These are phyloP conservation scores for Drosophila prolongata DNA, from an alignment of 2,888 invertebrate genomes.

Conservation along the genomic window DNA sequence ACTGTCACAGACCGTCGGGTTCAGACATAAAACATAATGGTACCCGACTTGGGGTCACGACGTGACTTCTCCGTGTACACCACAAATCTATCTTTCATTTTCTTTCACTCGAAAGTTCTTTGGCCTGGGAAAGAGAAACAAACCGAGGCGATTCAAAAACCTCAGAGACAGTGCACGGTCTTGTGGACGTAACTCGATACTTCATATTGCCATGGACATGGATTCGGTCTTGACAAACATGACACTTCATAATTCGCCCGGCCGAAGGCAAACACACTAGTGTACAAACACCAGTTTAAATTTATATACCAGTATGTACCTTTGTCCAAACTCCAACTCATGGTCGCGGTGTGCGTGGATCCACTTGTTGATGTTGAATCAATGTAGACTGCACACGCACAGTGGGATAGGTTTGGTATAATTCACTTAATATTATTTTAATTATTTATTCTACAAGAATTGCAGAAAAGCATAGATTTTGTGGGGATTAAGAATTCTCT, in stretches of 20 bases:
- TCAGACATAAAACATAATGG: conserved; percentile 68
- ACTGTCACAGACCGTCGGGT: conserved; percentile 61
- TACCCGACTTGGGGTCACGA: conserved; percentile 54
- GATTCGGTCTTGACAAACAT: conserved; percentile 63
- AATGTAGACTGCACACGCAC: conserved; percentile 13
- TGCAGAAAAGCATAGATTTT: too few relatives aligned
- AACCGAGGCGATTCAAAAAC: conserved; percentile 11
- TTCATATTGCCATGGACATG: conserved; percentile 54
- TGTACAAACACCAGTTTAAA: conserved; percentile 26
- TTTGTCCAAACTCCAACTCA: conserved; percentile 21
- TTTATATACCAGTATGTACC: conserved; percentile 27
- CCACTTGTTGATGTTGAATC: conserved; percentile 58
- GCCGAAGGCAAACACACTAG: conserved; percentile 47
- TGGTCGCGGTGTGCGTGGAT: conserved; percentile 20
- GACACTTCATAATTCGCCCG: conserved; percentile 67
- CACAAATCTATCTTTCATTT: conserved; percentile 12
- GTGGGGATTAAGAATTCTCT: too few relatives aligned
- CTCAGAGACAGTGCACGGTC: conserved; percentile 17
- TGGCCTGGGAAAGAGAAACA: conserved; percentile 55
- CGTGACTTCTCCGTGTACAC: conserved; percentile 34
- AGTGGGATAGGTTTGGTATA: not conserved
- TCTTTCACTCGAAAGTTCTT: conserved; percentile 67
- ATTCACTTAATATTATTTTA: not conserved
- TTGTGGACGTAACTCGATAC: conserved; percentile 65
- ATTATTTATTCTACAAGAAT: not conserved